A percentile compares a stretch with the other conserved stretches of the same genome.
Evolutionary conservation across 2,888 invertebrate species (phyloP).

Genomic region (Corbicula japonica): DNA sequence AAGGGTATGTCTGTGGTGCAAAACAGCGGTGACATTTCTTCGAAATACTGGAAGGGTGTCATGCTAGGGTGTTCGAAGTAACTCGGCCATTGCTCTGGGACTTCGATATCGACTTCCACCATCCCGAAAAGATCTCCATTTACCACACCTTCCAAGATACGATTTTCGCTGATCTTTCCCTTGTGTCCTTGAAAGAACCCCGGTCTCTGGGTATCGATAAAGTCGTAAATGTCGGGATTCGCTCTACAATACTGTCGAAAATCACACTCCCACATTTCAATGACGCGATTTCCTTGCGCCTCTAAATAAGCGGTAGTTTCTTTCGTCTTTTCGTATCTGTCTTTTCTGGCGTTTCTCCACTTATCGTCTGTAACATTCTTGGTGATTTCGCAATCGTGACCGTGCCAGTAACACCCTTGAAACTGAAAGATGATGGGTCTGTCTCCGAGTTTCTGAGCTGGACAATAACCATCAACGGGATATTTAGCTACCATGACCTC

Average conservation of each 20-base stretch:
- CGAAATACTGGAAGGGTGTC: slow-evolving; percentile 32
- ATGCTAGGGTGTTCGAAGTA: slow-evolving; percentile 30
- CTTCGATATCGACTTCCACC: no score
- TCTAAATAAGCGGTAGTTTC: slow-evolving; percentile 34
- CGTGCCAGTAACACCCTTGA: slow-evolving; percentile 57
- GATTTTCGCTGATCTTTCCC: slow-evolving; percentile 22
- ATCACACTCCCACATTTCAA: slow-evolving; percentile 56
- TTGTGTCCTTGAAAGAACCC: slow-evolving; percentile 38
- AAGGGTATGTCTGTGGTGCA: no score
- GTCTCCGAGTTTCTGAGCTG: neutral
- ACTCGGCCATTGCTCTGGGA: slow-evolving; percentile 30
- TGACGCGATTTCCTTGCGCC: slow-evolving; percentile 23
- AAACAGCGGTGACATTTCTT: slow-evolving; percentile 55
- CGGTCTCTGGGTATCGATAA: slow-evolving; percentile 33
- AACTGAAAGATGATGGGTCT: slow-evolving; percentile 40
- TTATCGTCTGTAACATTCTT: slow-evolving; percentile 42
- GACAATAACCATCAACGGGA: slow-evolving; percentile 42
- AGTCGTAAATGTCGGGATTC: slow-evolving; percentile 39
- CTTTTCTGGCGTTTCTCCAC: slow-evolving; percentile 28
- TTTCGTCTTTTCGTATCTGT: no score
- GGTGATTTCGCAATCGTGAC: slow-evolving; percentile 32
- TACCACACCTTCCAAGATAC: slow-evolving; percentile 47
- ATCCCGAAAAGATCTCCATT: slow-evolving; percentile 36
- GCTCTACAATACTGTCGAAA: slow-evolving; percentile 38
- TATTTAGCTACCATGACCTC: slow-evolving; percentile 43